Evolutionary conservation across 2,888 invertebrate species (phyloP), one percentile per base, ranked within the genome.

Genomic region (Epirrita christyi): DNA sequence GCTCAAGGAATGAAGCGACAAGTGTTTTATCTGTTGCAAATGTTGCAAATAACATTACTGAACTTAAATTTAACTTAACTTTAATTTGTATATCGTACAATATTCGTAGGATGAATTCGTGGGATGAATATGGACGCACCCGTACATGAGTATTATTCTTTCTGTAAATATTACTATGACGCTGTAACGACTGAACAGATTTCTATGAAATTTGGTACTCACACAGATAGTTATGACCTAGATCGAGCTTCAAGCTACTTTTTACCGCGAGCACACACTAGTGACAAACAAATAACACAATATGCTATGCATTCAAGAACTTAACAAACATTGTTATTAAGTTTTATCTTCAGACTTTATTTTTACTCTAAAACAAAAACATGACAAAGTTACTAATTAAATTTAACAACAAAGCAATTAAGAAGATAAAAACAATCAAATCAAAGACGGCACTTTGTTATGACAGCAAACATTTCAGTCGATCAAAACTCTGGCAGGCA

Each of bases 401-500:
- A 45, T 45, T 40, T 34, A 56, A 50, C 50, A 45, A 45, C 45
- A 9, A 29, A 45, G 45, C 50, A 45, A 56, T 56, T 56, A 50
- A 38, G 36, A 48, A 44, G 27, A 55, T 40, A 21, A 50, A 40
- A 50, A 45, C 55, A 55, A 55, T 45, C 38, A 50, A 56, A 56
- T 51, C 42, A 51, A 50, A 51, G 10, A 13, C 40, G 40, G 50
- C 50, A 50, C 45, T 50, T 45, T 59, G 54, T 29, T 27, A 54
- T 51, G 45, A 59, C 50, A 47, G 27, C 4, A 14, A 55, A 38
- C 52, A 59, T 43, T 55, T 57, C 55, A 54, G 57, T 48, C 64
- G 68, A 67, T 72, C 65, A 66, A 64, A 62, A 61, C 56, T 63
- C 60, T 68, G 57, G 65, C 49, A 60, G 45, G 54, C 53, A 50